Percentiles rank a stretch among this genome's conserved stretches.
Evolutionary conservation across 2,797 vertebrate genomes (phyloP).

Genomic region (Atherinosoma microstoma): DNA sequence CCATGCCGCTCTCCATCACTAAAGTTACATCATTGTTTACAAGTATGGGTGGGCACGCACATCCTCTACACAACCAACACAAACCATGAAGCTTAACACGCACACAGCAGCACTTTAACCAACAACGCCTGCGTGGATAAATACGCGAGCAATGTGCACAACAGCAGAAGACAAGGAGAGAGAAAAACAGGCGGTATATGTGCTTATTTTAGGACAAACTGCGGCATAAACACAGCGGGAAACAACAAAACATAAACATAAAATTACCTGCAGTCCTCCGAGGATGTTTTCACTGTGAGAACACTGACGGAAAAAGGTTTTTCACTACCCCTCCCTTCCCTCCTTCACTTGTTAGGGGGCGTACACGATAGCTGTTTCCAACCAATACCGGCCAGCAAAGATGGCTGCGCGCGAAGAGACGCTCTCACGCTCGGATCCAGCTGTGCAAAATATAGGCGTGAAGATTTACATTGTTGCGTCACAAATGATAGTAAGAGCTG

Average conservation of each 20-base stretch:
- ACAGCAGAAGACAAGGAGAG: neutral
- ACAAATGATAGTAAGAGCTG: neutral
- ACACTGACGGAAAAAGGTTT: neutral
- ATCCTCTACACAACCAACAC: no score
- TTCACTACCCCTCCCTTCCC: constrained; percentile 15
- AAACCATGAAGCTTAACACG: neutral
- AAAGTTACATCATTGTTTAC: neutral
- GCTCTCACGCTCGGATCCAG: neutral
- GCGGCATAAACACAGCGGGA: neutral
- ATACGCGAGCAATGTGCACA: neutral
- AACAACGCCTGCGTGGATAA: neutral
- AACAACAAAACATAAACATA: neutral
- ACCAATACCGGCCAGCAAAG: neutral
- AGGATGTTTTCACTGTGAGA: neutral
- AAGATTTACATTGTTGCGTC: neutral
- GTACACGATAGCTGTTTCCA: neutral
- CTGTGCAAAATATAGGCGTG: neutral
- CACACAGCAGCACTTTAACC: neutral
- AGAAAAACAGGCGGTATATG: neutral
- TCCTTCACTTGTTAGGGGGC: neutral
- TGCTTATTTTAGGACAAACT: neutral
- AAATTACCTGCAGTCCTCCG: constrained; percentile 36
- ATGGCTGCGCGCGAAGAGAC: neutral
- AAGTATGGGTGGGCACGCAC: neutral
- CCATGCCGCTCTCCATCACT: neutral